Percentiles rank a stretch among this genome's conserved stretches.
Conservation (phyloP, 2,888 invertebrate genomes). For the Pilophorus perplexus region DNA sequence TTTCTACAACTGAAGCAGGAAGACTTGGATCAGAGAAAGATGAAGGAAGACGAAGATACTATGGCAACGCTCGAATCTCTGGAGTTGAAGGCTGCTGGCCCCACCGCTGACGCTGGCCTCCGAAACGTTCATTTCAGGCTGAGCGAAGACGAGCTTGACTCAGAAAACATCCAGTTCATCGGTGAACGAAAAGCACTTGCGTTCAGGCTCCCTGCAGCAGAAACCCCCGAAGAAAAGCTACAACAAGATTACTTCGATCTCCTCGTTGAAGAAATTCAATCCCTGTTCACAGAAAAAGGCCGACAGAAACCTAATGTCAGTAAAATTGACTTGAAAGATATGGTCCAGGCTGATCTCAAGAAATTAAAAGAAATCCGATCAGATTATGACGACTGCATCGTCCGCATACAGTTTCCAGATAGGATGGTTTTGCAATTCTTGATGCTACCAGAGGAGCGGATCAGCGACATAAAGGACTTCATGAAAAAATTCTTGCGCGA, state of each 20-base stretch:
- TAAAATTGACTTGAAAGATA: not conserved
- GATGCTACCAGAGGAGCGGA: conserved; percentile 73
- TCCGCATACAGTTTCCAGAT: conserved; percentile 84
- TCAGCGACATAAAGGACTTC: conserved; percentile 70
- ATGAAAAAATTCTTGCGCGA: conserved; percentile 67
- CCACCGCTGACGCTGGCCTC: conserved; percentile 27
- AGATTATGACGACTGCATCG: conserved; percentile 72
- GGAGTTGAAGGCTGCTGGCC: conserved; percentile 30
- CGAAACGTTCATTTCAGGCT: conserved; percentile 23
- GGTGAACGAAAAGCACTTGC: conserved; percentile 37
- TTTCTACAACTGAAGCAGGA: conserved; percentile 38
- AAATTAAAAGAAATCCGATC: conserved; percentile 57
- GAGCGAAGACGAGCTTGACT: conserved; percentile 21
- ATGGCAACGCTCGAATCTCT: conserved; percentile 27
- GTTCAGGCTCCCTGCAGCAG: conserved; percentile 23
- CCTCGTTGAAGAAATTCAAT: conserved; percentile 75
- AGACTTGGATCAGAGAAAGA: conserved; percentile 31
- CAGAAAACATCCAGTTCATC: conserved; percentile 21
- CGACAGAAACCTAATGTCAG: conserved; percentile 53
- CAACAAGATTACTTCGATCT: conserved; percentile 83
- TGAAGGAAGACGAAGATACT: conserved; percentile 34
- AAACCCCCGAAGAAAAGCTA: conserved; percentile 60
- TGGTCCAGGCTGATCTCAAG: conserved; percentile 6
- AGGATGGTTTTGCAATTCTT: conserved; percentile 80
- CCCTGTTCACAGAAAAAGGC: conserved; percentile 71